phyloP scores from a whole-genome alignment of 2,888 invertebrate species.

The Drepanosiphum platanoidis region DNA sequence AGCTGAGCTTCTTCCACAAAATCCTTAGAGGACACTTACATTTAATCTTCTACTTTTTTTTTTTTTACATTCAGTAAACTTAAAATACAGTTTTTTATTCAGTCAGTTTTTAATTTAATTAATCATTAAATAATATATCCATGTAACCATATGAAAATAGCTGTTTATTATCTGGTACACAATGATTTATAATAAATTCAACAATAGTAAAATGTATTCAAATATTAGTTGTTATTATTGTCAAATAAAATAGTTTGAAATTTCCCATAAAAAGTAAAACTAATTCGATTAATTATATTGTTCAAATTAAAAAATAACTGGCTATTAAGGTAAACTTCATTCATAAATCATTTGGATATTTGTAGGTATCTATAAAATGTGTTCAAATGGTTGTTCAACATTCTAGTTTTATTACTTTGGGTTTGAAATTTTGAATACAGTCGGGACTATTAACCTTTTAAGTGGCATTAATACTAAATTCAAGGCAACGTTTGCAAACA shows the following conservation, averaged over 20 bases:
- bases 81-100: conserved; percentile 30
- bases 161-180: background rate
- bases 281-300: too few relatives aligned
- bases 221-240: background rate
- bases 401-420: too few relatives aligned
- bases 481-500: too few relatives aligned
- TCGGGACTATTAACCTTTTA: too few relatives aligned
- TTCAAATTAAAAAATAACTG: too few relatives aligned
- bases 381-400: too few relatives aligned
- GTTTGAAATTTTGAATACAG: too few relatives aligned
- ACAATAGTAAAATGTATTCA: conserved; percentile 10
- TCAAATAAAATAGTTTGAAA: background rate
- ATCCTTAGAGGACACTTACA: conserved; percentile 17
- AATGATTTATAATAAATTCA: conserved; percentile 17
- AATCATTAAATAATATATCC: conserved; percentile 16
- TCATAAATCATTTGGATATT: too few relatives aligned
- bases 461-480: too few relatives aligned
- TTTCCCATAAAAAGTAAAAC: background rate
- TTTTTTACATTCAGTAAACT: background rate
- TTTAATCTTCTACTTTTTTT: background rate
- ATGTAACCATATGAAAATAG: conserved; percentile 24
- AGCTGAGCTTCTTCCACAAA: conserved; percentile 47
- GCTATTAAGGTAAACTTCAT: too few relatives aligned
- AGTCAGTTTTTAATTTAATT: conserved; percentile 14
- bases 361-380: too few relatives aligned